Evolutionary conservation across 2,113 vertebrate genomes (phyloP).

Genomic region (Urocynchramus pylzowi): DNA sequence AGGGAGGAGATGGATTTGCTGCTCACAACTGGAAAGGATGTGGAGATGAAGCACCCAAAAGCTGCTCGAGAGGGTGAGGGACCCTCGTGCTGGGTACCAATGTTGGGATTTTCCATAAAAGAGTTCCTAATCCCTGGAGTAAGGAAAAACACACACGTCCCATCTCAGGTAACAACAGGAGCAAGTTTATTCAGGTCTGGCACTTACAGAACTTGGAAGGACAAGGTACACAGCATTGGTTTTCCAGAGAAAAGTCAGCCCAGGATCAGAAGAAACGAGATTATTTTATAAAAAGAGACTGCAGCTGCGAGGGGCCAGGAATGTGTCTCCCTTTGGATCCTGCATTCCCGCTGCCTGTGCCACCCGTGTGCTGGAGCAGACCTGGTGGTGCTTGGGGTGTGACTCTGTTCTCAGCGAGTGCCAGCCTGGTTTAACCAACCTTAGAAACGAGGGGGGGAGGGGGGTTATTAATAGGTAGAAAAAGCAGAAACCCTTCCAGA

Average conservation of each 20-base stretch:
- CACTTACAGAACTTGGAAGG: slow-evolving; percentile 54
- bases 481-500: slow-evolving; percentile 60
- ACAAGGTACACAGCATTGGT: slow-evolving; percentile 1
- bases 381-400: background rate
- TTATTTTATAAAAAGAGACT: slow-evolving; percentile 33
- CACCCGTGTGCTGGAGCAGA: background rate
- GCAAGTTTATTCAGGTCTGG: slow-evolving; percentile 63
- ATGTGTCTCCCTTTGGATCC: slow-evolving; percentile 30
- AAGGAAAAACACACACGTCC: slow-evolving; percentile 51
- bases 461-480: slow-evolving; percentile 23
- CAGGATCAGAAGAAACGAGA: background rate
- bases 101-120: background rate
- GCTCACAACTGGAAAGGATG: background rate
- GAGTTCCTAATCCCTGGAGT: background rate
- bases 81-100: background rate
- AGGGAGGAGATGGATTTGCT: background rate
- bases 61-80: background rate
- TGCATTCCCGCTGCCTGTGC: background rate
- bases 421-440: slow-evolving; percentile 24
- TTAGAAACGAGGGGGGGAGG: background rate
- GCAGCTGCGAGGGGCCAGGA: background rate
- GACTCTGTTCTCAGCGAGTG: background rate
- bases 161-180: slow-evolving; percentile 48
- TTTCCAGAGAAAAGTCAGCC: slow-evolving; percentile 57
- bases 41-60: background rate